phyloP scores from a whole-genome alignment of 2,113 vertebrate species.

The Ammodytes dubius region DNA sequence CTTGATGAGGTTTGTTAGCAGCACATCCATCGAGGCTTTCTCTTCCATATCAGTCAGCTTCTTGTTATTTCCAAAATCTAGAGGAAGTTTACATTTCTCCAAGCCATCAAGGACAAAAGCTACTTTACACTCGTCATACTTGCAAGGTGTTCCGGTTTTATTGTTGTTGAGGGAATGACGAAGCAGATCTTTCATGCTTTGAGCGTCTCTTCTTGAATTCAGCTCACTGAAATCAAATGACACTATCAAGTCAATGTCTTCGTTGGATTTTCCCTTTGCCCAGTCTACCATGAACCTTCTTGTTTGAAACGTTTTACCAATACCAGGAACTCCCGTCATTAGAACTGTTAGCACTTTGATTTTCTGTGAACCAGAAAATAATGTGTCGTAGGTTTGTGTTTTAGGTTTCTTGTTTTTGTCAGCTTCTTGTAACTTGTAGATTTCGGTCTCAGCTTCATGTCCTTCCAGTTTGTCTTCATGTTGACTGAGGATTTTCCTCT shows the following conservation, averaged over 20 bases:
- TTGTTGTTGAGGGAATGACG: neutral
- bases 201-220: neutral
- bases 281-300: neutral
- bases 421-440: neutral
- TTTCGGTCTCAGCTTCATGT: neutral
- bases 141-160: accelerated
- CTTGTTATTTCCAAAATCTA: conserved; percentile 36
- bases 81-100: conserved; percentile 5
- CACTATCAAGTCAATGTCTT: conserved; percentile 20
- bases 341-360: neutral
- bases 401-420: accelerated
- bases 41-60: neutral
- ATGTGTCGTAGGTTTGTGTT: neutral
- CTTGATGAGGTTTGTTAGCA: conserved; percentile 54
- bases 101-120: conserved; percentile 55
- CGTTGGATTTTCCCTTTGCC: neutral
- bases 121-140: neutral
- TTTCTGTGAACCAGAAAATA: neutral
- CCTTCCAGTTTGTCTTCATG: neutral
- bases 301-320: conserved; percentile 54
- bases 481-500: neutral
- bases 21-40: conserved; percentile 8
- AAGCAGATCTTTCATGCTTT: conserved; percentile 41
- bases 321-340: conserved; percentile 9
- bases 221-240: neutral